Evolutionary conservation across 2,113 vertebrate species (phyloP).

Genomic region (Symphodus melops): DNA sequence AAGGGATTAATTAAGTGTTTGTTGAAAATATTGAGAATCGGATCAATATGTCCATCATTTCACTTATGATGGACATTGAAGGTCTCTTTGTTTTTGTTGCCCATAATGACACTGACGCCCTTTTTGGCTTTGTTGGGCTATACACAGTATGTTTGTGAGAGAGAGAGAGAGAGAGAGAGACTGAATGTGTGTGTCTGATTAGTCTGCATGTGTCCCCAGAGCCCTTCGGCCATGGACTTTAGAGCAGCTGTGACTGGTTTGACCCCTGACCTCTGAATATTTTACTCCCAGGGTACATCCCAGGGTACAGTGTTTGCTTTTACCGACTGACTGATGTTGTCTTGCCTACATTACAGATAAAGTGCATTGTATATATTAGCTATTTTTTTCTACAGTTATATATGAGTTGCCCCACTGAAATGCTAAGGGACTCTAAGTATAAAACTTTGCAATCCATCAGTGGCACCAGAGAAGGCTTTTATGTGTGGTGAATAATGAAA

Average conservation of each 20-base stretch:
- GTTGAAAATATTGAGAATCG: neutral
- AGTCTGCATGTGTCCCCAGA: conserved; percentile 46
- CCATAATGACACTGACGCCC: conserved; percentile 8
- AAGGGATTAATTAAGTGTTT: neutral
- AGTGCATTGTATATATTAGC: neutral
- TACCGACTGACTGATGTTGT: conserved; percentile 22
- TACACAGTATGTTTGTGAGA: neutral
- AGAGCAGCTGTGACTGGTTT: conserved; percentile 74
- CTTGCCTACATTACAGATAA: conserved; percentile 13
- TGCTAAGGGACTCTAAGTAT: neutral
- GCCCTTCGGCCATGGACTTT: conserved; percentile 50
- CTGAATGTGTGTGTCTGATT: conserved; percentile 50
- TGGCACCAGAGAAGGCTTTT: conserved; percentile 14
- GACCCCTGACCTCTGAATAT: conserved; percentile 65
- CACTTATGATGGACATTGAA: neutral
- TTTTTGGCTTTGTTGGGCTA: neutral
- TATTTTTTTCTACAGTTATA: neutral
- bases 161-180: conserved; percentile 7
- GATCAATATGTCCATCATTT: too few species aligned
- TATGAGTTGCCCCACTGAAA: conserved; percentile 18
- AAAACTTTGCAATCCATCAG: neutral
- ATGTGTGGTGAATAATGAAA: conserved; percentile 17
- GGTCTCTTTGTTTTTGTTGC: neutral
- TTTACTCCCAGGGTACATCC: conserved; percentile 50
- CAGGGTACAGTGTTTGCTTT: conserved; percentile 31